A percentile compares a stretch with the other conserved stretches of the same genome.
These are phyloP conservation scores for Pipistrellus kuhlii DNA, from an alignment of 2,797 vertebrate species.

Conservation along the genomic window DNA sequence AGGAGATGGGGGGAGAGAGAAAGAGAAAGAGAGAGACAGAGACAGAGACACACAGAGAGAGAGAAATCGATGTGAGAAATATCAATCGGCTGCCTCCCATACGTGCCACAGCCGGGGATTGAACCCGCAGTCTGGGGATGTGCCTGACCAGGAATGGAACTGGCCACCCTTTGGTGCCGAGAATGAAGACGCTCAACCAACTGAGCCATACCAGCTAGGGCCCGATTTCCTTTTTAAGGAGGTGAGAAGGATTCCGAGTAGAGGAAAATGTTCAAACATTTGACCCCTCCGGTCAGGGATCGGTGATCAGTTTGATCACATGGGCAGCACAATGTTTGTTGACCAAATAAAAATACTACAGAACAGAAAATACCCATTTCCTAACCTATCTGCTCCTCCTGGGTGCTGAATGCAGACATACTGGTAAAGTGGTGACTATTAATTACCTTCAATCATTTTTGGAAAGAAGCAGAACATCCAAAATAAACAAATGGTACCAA, in stretches of 20 bases:
- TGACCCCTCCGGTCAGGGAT: constrained; percentile 47
- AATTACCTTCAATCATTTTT: constrained; percentile 49
- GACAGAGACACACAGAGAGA: not conserved
- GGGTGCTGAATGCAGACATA: constrained; percentile 33
- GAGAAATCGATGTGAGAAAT: not conserved
- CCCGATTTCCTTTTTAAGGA: constrained; percentile 56
- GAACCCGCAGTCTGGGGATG: not conserved
- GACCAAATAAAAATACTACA: constrained; percentile 69
- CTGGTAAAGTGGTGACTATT: not conserved
- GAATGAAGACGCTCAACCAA: not conserved
- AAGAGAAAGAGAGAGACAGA: too few relatives aligned
- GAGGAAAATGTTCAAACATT: constrained; percentile 45
- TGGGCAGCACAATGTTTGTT: constrained; percentile 10
- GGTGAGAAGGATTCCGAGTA: constrained; percentile 50
- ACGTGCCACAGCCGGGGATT: not conserved
- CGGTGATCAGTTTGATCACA: constrained; percentile 48
- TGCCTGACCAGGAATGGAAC: not conserved
- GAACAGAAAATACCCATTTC: constrained; percentile 65
- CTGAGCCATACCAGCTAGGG: not conserved
- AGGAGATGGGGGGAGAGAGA: not conserved
- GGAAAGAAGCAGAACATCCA: constrained; percentile 49
- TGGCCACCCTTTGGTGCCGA: not conserved
- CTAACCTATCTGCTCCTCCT: constrained; percentile 33
- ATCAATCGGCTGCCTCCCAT: not conserved
- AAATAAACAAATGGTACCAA: constrained; percentile 1